phyloP scores from a whole-genome alignment of 2,888 invertebrate genomes.

The Orthonychiurus folsomi region DNA sequence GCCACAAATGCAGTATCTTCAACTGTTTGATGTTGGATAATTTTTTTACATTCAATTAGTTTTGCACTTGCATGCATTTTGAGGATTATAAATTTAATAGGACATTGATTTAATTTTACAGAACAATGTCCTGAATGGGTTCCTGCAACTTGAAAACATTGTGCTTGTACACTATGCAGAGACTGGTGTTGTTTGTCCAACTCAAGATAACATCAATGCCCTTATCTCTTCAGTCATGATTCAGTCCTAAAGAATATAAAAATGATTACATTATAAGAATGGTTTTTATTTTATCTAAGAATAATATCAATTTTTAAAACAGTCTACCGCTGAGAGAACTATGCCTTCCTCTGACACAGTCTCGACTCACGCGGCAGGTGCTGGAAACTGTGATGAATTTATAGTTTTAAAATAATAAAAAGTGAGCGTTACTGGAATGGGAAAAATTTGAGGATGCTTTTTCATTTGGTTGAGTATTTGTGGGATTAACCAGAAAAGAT shows the following conservation, averaged over 20 bases:
- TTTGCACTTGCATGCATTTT: not conserved
- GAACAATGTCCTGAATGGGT: slow-evolving; percentile 81
- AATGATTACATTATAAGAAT: too few relatives aligned
- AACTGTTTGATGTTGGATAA: not conserved
- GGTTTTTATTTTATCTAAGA: not conserved
- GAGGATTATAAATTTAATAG: too few relatives aligned
- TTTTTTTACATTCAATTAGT: not conserved
- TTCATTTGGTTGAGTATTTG: not conserved
- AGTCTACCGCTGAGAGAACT: not conserved
- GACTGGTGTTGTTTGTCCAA: slow-evolving; percentile 75
- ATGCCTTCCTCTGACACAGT: not conserved
- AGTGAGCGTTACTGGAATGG: not conserved
- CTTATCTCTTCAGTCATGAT: slow-evolving; percentile 60
- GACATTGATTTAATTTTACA: slow-evolving; percentile 42
- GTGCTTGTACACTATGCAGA: slow-evolving; percentile 69
- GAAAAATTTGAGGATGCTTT: not conserved
- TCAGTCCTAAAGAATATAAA: slow-evolving; percentile 18
- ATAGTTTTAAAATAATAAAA: slow-evolving; percentile 2
- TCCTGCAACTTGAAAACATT: slow-evolving; percentile 71
- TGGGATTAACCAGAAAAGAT: not conserved
- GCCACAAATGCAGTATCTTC: not conserved
- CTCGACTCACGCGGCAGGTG: not conserved
- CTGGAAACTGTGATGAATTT: slow-evolving; percentile 4
- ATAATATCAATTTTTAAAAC: not conserved
- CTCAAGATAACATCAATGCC: slow-evolving; percentile 86